A percentile compares a stretch with the other conserved stretches of the same genome.
Evolutionary conservation across 2,888 invertebrate species (phyloP).

Genomic region (Pseudanteris insignis): DNA sequence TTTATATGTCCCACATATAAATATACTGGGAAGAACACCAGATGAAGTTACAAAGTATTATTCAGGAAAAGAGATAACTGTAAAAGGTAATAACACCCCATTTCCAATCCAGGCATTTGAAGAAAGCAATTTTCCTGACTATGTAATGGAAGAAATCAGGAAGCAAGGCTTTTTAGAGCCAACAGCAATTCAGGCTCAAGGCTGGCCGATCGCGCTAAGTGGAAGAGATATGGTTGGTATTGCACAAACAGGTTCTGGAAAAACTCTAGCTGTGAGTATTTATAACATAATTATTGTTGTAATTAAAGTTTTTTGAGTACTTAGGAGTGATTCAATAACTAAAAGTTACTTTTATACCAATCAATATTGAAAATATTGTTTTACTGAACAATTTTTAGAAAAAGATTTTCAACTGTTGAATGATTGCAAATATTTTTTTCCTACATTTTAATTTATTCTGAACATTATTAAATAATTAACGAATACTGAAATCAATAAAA

Average conservation of each 20-base stretch:
- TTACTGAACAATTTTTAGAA: no score
- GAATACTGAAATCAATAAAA: no score
- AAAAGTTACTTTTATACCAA: background rate
- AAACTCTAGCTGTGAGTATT: conserved; percentile 77
- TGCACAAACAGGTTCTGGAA: conserved; percentile 91
- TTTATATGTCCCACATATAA: conserved; percentile 86
- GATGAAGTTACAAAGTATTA: conserved; percentile 82
- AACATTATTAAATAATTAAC: no score
- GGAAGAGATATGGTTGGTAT: conserved; percentile 92
- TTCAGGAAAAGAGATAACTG: conserved; percentile 84
- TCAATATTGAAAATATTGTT: no score
- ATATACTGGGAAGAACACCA: conserved; percentile 74
- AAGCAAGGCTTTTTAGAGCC: conserved; percentile 86
- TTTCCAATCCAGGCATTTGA: conserved; percentile 90
- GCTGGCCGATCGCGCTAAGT: conserved; percentile 94
- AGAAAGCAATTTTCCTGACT: conserved; percentile 90
- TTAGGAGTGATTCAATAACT: background rate
- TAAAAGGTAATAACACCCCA: conserved; percentile 86
- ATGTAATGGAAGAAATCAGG: conserved; percentile 80
- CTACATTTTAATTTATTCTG: no score
- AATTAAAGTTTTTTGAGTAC: no score
- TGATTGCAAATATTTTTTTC: no score
- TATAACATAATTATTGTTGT: no score
- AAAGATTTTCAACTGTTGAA: no score
- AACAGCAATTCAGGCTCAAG: conserved; percentile 94